Evolutionary conservation across 1,140 invertebrate species (phyloP), one percentile per base, ranked within the genome.

Genomic region (Psix sp.): DNA sequence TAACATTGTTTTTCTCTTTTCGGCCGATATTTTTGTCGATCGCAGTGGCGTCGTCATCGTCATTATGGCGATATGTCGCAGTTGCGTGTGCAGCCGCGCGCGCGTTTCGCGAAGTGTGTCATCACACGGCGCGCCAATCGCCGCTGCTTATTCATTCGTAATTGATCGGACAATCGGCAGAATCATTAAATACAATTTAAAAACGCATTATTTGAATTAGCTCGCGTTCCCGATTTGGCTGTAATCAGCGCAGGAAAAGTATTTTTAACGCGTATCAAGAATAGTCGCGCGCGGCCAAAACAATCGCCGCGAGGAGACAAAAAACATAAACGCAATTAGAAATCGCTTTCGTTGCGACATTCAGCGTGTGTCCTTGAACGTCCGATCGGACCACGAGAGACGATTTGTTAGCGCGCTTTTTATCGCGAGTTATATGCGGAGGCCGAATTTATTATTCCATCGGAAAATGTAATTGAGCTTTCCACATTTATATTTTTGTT

Each of bases 151-250:
- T 43, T 66, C 62, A 40, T 48, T 57, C 21, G 16, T 42, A 43
- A 49, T 33, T 56, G 63, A 56, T 42, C 57, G 43, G 56, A 63
- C 38, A 65, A 65, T 65, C 60, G 21, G 40, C 48, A 33, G 5
- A 17, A 65, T 65, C 60, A 63, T 63, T 63, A 63, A 63, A 63
- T 43, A 52, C 31, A 40, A 63, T 63, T 63, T 52, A 52, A 63
- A 63, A 63, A 63, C 48, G 46, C 59, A 63, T 63, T 63, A 63
- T 36, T 51, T 52, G 35, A 35, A 52, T 43, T 63, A 52, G 39
- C 33, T 31, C 59, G 39, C 46, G 46, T 14, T n/a, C n/a, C n/a
- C 26, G 24, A 51, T 31, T 42, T 21, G 13, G 16, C 6, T 11
- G 36, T 33, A 63, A 54, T 51, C 9, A 20, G n/a, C 16, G 31